A percentile compares a stretch with the other conserved stretches of the same genome.
phyloP scores from a whole-genome alignment of 2,888 invertebrate genomes.

The Drosophila sordidula region DNA sequence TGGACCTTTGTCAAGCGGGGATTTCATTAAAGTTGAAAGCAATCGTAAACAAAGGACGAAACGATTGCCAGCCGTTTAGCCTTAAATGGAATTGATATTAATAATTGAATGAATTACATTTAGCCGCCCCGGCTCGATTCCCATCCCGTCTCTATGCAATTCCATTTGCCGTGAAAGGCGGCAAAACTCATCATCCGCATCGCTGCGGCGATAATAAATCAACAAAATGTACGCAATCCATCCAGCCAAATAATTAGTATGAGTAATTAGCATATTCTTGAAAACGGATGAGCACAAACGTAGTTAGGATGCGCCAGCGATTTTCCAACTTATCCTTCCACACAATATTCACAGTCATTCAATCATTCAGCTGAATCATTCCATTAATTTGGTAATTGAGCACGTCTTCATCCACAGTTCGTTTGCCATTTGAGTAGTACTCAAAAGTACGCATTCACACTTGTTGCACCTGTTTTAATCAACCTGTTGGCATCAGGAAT shows the following conservation, averaged over 20 bases:
- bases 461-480: not conserved
- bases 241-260: conserved; percentile 41
- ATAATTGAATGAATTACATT: conserved; percentile 68
- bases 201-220: conserved; percentile 54
- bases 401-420: not conserved
- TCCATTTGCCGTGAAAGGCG: conserved; percentile 27
- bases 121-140: conserved; percentile 9
- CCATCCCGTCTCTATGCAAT: conserved; percentile 13
- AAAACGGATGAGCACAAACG: conserved; percentile 14
- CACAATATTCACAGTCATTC: conserved; percentile 1
- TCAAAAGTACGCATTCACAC: not conserved
- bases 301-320: conserved; percentile 2
- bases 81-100: conserved; percentile 70
- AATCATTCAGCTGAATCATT: conserved; percentile 4
- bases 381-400: not conserved
- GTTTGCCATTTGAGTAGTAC: not conserved
- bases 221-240: conserved; percentile 27
- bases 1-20: conserved; percentile 74
- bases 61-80: conserved; percentile 57
- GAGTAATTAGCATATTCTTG: conserved; percentile 41
- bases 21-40: conserved; percentile 75
- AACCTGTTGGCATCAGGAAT: too few species aligned
- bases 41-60: conserved; percentile 44
- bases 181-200: conserved; percentile 18
- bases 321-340: not conserved